Evolutionary conservation across 2,888 invertebrate species (phyloP).

Genomic region (Amiota minor): DNA sequence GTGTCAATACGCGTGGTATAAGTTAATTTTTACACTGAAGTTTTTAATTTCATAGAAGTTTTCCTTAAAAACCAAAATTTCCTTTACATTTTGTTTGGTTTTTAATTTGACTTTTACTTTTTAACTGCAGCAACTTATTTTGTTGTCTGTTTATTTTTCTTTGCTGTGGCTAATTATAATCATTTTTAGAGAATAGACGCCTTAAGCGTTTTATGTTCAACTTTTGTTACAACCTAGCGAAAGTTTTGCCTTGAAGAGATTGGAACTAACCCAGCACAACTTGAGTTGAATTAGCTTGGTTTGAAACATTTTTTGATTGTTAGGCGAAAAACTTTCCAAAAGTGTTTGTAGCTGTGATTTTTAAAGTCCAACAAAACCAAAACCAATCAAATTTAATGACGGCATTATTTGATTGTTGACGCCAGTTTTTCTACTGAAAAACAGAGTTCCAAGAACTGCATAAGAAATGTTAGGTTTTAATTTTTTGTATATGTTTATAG

Average conservation of each 20-base stretch:
- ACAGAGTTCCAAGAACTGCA: constrained; percentile 50
- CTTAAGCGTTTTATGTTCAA: constrained; percentile 54
- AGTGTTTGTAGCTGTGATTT: constrained; percentile 60
- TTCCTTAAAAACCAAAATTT: background rate
- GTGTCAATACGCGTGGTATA: constrained; percentile 53
- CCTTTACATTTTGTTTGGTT: constrained; percentile 62
- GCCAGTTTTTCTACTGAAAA: constrained; percentile 57
- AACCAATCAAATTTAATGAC: constrained; percentile 66
- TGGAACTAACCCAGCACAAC: background rate
- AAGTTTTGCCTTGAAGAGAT: constrained; percentile 19
- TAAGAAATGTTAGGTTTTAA: background rate
- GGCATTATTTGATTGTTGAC: constrained; percentile 54
- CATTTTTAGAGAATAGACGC: constrained; percentile 58
- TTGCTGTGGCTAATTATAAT: constrained; percentile 66
- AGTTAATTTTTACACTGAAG: constrained; percentile 69
- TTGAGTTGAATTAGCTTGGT: background rate
- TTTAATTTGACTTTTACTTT: constrained; percentile 65
- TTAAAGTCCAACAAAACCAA: constrained; percentile 45
- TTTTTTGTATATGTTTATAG: background rate
- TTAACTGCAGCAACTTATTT: constrained; percentile 18
- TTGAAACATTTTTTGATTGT: constrained; percentile 47
- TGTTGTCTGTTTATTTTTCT: constrained; percentile 33
- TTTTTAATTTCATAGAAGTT: too few relatives aligned
- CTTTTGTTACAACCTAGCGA: background rate
- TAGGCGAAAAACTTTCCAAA: constrained; percentile 42